Evolutionary conservation across 2,113 vertebrate species (phyloP), one percentile per base, ranked within the genome.

Genomic region (Myotis brandtii): DNA sequence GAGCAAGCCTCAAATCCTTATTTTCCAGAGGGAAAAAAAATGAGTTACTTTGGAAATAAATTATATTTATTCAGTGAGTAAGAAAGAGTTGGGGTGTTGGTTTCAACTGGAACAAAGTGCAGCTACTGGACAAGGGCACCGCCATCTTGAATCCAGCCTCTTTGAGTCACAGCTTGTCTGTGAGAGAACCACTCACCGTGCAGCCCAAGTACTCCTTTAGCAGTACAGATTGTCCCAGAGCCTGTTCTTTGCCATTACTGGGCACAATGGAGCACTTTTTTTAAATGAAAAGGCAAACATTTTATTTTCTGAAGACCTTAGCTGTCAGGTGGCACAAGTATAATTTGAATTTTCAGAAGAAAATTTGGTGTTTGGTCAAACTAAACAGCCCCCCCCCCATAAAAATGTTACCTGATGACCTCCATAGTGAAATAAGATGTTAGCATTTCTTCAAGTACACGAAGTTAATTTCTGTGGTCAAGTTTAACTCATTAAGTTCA

Each of bases 401-500:
- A 92, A 48, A 85, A 75, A 64, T n/a, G 20, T 56, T 69, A 67
- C 40, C 34, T 83, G 52, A 64, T 66, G 43, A 84, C 6, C 27
- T 67, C 25, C 1, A 0, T 32, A 17, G 27, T 67, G 34, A 96
- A 37, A 72, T n/a, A 84, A 81, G 11, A 64, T 40, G 27, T 54
- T 9, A n/a, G 23, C 37, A 37, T 82, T 82, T 89, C 69, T 59
- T 75, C 20, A 75, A 67, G 32, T 21, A 25, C 27, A 50, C 43
- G 18, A 80, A 75, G 72, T 94, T 97, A 88, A 89, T 69, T 95
- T 20, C 86, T 89, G 46, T 93, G 70, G 48, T 92, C 92, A 96
- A 96, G 88, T 94, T 97, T 87, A 96, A 70, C 72, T 94, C 86
- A 95, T 32, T 77, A 83, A 9, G 1, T 92, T 87, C 75, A 95